A percentile compares a stretch with the other conserved stretches of the same genome.
Conservation (phyloP, 1,140 invertebrate species). For the Cotesia typhae region DNA sequence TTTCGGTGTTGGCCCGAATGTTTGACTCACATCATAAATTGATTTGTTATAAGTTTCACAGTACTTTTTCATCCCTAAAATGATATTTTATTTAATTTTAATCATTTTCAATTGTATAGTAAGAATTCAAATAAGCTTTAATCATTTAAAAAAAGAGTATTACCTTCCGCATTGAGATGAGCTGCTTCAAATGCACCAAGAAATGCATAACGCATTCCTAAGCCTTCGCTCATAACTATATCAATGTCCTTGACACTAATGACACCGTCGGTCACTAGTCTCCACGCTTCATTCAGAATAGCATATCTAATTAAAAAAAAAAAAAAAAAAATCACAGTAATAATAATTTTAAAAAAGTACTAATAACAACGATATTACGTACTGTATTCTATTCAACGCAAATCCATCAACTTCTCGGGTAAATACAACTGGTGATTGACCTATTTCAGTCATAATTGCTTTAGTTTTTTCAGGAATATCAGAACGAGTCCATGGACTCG, state of each 20-base stretch:
- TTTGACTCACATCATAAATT: slow-evolving; percentile 79
- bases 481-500: slow-evolving; percentile 86
- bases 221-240: slow-evolving; percentile 91
- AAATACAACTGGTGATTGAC: slow-evolving; percentile 88
- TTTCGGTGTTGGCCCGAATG: slow-evolving; percentile 78
- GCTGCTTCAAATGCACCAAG: slow-evolving; percentile 93
- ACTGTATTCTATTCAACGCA: slow-evolving; percentile 93
- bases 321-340: slow-evolving; percentile 2
- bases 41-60: slow-evolving; percentile 80
- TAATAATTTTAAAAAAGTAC: background rate
- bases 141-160: slow-evolving; percentile 43
- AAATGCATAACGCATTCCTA: slow-evolving; percentile 95
- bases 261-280: slow-evolving; percentile 84
- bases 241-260: slow-evolving; percentile 90
- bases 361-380: slow-evolving; percentile 50
- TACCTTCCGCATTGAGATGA: slow-evolving; percentile 94
- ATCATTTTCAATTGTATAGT: background rate
- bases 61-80: slow-evolving; percentile 75
- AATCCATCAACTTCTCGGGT: slow-evolving; percentile 91
- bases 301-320: slow-evolving; percentile 74
- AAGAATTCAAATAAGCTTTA: background rate
- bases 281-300: slow-evolving; percentile 92
- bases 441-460: slow-evolving; percentile 85
- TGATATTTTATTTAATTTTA: slow-evolving; percentile 20
- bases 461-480: slow-evolving; percentile 75